These are phyloP conservation scores for Brachynemurus nebulosus DNA, from an alignment of 2,888 invertebrate species.

Conservation along the genomic window DNA sequence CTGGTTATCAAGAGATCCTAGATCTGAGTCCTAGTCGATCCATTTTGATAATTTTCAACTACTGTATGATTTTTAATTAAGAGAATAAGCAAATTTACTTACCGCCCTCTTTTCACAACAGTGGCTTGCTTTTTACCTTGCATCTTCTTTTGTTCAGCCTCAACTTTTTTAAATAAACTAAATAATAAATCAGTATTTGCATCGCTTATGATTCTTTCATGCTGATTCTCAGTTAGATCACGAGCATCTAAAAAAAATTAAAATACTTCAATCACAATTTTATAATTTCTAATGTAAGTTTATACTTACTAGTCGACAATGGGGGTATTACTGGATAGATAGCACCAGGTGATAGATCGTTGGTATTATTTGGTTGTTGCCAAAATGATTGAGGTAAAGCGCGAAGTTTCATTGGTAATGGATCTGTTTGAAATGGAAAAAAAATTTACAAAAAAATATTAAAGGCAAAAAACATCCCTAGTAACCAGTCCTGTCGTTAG, in stretches of 20 bases:
- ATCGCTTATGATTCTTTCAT: slow-evolving; percentile 16
- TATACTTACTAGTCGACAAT: slow-evolving; percentile 16
- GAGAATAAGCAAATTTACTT: slow-evolving; percentile 9
- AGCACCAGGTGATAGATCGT: slow-evolving; percentile 30
- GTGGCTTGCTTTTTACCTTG: slow-evolving; percentile 10
- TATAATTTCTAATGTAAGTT: background rate
- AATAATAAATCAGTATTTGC: slow-evolving; percentile 36
- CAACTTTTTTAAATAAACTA: slow-evolving; percentile 33
- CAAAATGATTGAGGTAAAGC: slow-evolving; percentile 38
- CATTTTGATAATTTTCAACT: too few relatives aligned
- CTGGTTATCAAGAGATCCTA: too few relatives aligned
- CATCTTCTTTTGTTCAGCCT: slow-evolving; percentile 19
- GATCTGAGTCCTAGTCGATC: too few relatives aligned
- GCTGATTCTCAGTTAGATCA: slow-evolving; percentile 5
- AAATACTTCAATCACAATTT: background rate
- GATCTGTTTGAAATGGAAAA: slow-evolving; percentile 25
- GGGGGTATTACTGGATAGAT: slow-evolving; percentile 31
- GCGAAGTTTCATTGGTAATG: slow-evolving; percentile 36
- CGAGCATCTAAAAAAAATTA: slow-evolving; percentile 4
- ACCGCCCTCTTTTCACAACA: slow-evolving; percentile 25
- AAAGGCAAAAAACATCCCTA: too few relatives aligned
- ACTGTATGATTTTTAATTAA: too few relatives aligned
- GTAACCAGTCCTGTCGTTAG: too few relatives aligned
- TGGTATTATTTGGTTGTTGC: slow-evolving; percentile 36
- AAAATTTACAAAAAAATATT: too few relatives aligned